phyloP scores from a whole-genome alignment of 2,797 vertebrate species.

The Epinephelus awoara region DNA sequence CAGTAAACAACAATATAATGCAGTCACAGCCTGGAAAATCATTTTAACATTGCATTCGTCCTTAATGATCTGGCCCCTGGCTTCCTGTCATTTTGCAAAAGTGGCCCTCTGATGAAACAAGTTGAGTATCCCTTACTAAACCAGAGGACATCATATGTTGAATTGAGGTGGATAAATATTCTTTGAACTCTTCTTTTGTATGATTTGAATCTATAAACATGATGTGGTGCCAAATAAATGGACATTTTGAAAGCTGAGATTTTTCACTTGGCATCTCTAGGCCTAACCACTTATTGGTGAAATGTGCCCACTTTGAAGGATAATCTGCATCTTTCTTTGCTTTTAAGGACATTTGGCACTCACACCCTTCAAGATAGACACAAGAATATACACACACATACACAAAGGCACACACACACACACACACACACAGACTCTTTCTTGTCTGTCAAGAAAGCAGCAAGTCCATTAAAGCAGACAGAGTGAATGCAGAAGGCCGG shows the following conservation, averaged over 20 bases:
- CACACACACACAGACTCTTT: background rate
- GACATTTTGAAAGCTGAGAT: background rate
- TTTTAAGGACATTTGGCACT: background rate
- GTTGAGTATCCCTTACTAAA: background rate
- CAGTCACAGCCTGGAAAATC: background rate
- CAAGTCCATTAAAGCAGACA: slow-evolving; percentile 72
- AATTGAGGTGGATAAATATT: background rate
- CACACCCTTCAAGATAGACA: slow-evolving; percentile 1
- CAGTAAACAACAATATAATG: background rate
- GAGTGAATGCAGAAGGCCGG: slow-evolving; percentile 66
- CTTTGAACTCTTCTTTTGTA: background rate
- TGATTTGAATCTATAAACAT: background rate
- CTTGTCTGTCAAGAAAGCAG: slow-evolving; percentile 61
- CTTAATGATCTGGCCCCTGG: no score
- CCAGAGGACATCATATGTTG: background rate
- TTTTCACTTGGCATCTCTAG: background rate
- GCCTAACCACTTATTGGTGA: slow-evolving; percentile 1
- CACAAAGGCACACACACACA: background rate
- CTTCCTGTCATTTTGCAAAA: no score
- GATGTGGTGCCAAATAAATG: background rate
- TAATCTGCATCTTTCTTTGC: background rate
- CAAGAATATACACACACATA: background rate
- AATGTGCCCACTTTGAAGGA: background rate
- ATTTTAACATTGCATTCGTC: background rate
- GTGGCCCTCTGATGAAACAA: no score